Percentiles rank a stretch among this genome's conserved stretches.
These are phyloP conservation scores for Helleia helle DNA, from an alignment of 2,888 invertebrate genomes.

Conservation along the genomic window DNA sequence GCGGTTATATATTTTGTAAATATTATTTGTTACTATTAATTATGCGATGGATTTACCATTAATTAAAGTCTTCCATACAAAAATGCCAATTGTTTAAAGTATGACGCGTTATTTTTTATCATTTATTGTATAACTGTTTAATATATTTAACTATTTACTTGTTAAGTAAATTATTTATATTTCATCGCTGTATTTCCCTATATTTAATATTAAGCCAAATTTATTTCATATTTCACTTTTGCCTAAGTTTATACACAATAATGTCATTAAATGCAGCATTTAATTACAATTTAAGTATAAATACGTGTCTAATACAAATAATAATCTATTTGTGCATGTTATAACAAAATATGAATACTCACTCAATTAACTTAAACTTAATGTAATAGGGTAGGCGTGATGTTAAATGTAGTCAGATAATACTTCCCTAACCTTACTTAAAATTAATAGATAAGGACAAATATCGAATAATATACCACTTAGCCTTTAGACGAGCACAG, in stretches of 20 bases:
- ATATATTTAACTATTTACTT: constrained; percentile 35
- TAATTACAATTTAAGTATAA: neutral
- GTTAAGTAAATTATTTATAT: constrained; percentile 22
- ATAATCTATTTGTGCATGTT: constrained; percentile 26
- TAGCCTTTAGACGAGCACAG: constrained; percentile 31
- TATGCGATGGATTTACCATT: constrained; percentile 58
- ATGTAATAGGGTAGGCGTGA: constrained; percentile 31
- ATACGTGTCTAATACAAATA: constrained; percentile 7
- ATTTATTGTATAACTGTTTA: constrained; percentile 54
- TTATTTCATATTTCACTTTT: neutral
- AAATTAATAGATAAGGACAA: constrained; percentile 22
- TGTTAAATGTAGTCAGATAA: constrained; percentile 23
- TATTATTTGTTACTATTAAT: constrained; percentile 27
- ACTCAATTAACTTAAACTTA: constrained; percentile 22
- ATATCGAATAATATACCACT: constrained; percentile 45
- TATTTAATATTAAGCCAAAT: neutral
- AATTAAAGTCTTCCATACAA: constrained; percentile 67
- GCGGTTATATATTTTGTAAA: constrained; percentile 31
- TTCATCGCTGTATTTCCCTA: constrained; percentile 5
- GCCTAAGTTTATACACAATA: constrained; percentile 2
- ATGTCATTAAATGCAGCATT: neutral
- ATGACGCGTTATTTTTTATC: constrained; percentile 37
- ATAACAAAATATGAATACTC: constrained; percentile 25
- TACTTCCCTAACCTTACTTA: constrained; percentile 20
- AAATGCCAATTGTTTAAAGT: constrained; percentile 42